A percentile compares a stretch with the other conserved stretches of the same genome.
Evolutionary conservation across 2,113 vertebrate genomes (phyloP).

Genomic region (Dasyprocta punctata): DNA sequence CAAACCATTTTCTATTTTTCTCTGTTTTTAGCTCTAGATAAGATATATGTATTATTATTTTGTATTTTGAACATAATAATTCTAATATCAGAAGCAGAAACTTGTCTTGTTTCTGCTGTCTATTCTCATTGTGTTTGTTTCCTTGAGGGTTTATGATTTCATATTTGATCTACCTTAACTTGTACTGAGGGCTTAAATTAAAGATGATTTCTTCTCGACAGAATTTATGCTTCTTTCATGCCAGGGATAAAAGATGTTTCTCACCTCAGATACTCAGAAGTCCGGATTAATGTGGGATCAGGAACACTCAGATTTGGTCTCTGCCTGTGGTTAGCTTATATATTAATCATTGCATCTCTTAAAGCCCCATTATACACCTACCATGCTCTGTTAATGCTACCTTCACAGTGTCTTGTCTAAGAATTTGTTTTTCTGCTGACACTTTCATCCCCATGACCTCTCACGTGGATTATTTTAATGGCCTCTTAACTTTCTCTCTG

Average conservation of each 20-base stretch:
- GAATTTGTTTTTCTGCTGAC: background rate
- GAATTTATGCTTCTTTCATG: background rate
- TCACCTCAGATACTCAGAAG: background rate
- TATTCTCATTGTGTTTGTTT: background rate
- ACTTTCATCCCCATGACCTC: background rate
- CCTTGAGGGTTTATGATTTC: background rate
- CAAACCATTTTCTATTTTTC: background rate
- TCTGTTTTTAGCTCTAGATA: conserved; percentile 11
- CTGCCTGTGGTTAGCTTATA: background rate
- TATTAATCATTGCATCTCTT: background rate
- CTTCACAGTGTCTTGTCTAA: background rate
- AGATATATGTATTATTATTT: background rate
- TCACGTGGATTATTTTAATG: background rate
- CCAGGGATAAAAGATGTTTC: background rate
- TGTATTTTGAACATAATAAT: conserved; percentile 8
- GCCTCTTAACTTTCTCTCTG: no score
- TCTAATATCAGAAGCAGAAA: background rate
- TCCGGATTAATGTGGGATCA: background rate
- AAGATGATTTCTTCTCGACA: background rate
- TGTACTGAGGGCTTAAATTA: background rate
- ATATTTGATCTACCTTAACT: background rate
- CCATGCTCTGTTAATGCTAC: background rate
- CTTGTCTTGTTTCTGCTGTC: background rate
- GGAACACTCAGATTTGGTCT: background rate
- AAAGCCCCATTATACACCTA: background rate